phyloP scores from a whole-genome alignment of 2,113 vertebrate genomes.

The Aviceda subcristata region DNA sequence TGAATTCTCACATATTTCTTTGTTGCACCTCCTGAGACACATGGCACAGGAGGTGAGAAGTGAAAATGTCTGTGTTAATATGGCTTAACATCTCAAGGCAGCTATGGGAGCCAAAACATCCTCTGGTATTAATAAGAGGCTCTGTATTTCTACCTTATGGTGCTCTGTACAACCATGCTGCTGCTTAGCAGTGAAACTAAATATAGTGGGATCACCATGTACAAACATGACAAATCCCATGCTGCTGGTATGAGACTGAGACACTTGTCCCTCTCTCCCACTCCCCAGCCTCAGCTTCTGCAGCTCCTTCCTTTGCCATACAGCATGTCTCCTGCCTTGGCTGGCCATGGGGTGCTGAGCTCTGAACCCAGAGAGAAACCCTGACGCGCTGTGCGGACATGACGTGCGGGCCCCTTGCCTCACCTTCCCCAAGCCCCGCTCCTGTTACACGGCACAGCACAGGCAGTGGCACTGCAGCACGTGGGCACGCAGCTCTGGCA shows the following conservation, averaged over 20 bases:
- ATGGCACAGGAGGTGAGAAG: neutral
- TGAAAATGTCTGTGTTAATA: neutral
- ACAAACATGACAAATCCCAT: neutral
- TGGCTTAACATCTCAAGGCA: neutral
- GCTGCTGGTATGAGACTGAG: neutral
- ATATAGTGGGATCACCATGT: neutral
- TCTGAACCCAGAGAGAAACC: neutral
- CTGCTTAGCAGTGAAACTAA: neutral
- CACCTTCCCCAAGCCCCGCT: neutral
- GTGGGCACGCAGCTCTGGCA: neutral
- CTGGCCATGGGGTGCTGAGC: neutral
- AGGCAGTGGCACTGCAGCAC: neutral
- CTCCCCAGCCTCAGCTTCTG: neutral
- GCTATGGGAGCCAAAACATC: neutral
- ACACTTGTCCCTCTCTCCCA: neutral
- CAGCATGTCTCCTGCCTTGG: neutral
- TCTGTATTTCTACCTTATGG: neutral
- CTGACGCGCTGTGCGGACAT: neutral
- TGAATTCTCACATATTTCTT: neutral
- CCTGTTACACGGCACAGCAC: neutral
- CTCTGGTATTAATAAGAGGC: neutral
- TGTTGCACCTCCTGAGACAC: neutral
- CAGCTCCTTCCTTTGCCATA: neutral
- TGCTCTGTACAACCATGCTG: neutral
- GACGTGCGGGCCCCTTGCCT: neutral